Evolutionary conservation across 2,888 invertebrate genomes (phyloP).

Genomic region (Cerceris rybyensis): DNA sequence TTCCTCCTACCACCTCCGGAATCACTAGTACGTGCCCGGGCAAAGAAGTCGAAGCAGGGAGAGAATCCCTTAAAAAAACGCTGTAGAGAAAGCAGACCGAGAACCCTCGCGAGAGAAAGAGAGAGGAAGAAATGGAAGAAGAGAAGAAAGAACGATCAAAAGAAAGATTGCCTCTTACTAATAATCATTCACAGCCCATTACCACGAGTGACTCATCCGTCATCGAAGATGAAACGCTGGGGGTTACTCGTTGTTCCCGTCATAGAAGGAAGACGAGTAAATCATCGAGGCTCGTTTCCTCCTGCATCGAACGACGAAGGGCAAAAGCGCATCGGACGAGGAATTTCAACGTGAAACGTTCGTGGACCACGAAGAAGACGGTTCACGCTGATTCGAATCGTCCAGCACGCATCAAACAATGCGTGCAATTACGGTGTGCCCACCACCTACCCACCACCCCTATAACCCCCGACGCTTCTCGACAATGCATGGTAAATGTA

Average conservation of each 20-base stretch:
- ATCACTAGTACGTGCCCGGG: constrained; percentile 50
- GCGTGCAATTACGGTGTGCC: constrained; percentile 79
- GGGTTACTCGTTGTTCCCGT: neutral
- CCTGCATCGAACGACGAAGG: constrained; percentile 22
- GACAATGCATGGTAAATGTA: constrained; percentile 78
- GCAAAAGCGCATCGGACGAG: constrained; percentile 3
- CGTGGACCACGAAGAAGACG: constrained; percentile 42
- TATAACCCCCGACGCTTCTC: constrained; percentile 70
- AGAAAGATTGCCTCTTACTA: constrained; percentile 50
- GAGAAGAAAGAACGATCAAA: constrained; percentile 9
- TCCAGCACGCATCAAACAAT: constrained; percentile 79
- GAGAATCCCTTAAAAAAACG: neutral
- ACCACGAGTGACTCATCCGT: constrained; percentile 67
- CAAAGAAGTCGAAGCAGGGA: neutral
- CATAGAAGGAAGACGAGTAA: constrained; percentile 54
- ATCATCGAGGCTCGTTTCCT: constrained; percentile 62
- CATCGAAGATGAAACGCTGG: constrained; percentile 37
- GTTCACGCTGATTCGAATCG: constrained; percentile 66
- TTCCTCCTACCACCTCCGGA: constrained; percentile 30
- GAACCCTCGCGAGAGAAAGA: neutral
- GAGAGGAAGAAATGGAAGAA: constrained; percentile 5
- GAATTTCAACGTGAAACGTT: constrained; percentile 14
- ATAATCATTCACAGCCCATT: constrained; percentile 74
- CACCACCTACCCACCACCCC: constrained; percentile 60
- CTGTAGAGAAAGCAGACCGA: neutral